Evolutionary conservation across 2,888 invertebrate species (phyloP), one percentile per base, ranked within the genome.

Genomic region (Cephus nigrinus): DNA sequence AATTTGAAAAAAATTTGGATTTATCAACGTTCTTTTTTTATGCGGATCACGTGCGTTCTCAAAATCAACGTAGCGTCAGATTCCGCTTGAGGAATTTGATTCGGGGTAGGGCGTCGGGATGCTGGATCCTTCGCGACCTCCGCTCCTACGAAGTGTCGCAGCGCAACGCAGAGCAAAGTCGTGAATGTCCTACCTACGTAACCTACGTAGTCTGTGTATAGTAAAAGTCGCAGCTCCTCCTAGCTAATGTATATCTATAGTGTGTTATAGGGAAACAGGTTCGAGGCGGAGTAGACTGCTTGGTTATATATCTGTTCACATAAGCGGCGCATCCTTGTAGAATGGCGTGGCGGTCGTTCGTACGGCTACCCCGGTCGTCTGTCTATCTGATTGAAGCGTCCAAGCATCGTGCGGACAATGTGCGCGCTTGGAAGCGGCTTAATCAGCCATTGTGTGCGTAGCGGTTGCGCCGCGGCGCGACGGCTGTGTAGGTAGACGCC

Each of bases 381-480:
- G 84, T 79, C 83, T 84, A 84, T 85, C 82, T 83, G 88, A 88
- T 87, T 87, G 86, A 88, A 87, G 84, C 84, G 82, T 80, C 77
- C 80, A 81, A 83, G 82, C 84, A 84, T 78, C 75, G 83, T 81
- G 84, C 79, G 79, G 84, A 87, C 88, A 86, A 83, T 88, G 87
- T 86, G 85, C 85, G 85, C 86, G 84, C 85, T 86, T 86, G 85
- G 86, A 88, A 86, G 88, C 88, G 87, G 88, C 88, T 89, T 89
- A 89, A 89, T 89, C 89, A 89, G 85, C 86, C 84, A 88, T 88
- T 88, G 88, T 86, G 82, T 82, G 84, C 82, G 76, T 78, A 75
- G 74, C 75, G 81, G 82, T 83, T 80, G 35, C 73, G n/a, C 34
- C 73, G 34, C 40, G 15, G 2, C 40, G 77, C 80, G 77, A 74